Conservation (phyloP, 2,113 vertebrate genomes). For the Polyodon spathula region DNA sequence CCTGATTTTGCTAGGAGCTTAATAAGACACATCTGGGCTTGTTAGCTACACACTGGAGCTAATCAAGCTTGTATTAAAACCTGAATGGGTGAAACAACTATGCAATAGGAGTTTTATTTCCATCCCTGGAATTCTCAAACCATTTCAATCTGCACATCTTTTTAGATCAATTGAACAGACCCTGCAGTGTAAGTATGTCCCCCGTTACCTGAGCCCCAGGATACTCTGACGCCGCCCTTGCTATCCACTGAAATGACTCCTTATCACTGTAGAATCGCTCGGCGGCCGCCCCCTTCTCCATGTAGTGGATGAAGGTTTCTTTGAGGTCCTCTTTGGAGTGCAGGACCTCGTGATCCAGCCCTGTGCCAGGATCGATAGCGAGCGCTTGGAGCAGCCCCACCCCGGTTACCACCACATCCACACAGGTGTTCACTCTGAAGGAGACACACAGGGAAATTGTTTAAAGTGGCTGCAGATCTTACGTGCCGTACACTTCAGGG, state of each 20-base stretch:
- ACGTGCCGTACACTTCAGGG: neutral
- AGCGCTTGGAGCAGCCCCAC: constrained; percentile 80
- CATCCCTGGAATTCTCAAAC: too few species aligned
- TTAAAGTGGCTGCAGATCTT: constrained; percentile 6
- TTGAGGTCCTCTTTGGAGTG: constrained; percentile 66
- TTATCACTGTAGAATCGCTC: constrained; percentile 86
- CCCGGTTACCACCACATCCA: constrained; percentile 87
- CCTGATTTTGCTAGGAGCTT: too few species aligned
- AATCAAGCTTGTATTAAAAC: too few species aligned
- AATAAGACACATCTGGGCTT: too few species aligned
- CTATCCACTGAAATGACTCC: constrained; percentile 67
- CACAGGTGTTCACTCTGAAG: constrained; percentile 83
- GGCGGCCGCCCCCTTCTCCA: constrained; percentile 80
- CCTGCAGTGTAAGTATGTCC: too few species aligned
- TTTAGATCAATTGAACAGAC: too few species aligned
- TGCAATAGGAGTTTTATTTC: too few species aligned
- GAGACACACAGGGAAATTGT: constrained; percentile 2
- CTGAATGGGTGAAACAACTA: too few species aligned
- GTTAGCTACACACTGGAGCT: too few species aligned
- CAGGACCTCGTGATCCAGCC: constrained; percentile 67
- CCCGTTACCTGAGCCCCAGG: constrained; percentile 73
- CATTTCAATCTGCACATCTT: too few species aligned
- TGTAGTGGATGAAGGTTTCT: constrained; percentile 79
- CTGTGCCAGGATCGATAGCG: constrained; percentile 59
- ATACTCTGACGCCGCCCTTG: constrained; percentile 63